A percentile compares a stretch with the other conserved stretches of the same genome.
These are phyloP conservation scores for Siniperca chuatsi DNA, from an alignment of 2,113 vertebrate genomes.

Conservation along the genomic window DNA sequence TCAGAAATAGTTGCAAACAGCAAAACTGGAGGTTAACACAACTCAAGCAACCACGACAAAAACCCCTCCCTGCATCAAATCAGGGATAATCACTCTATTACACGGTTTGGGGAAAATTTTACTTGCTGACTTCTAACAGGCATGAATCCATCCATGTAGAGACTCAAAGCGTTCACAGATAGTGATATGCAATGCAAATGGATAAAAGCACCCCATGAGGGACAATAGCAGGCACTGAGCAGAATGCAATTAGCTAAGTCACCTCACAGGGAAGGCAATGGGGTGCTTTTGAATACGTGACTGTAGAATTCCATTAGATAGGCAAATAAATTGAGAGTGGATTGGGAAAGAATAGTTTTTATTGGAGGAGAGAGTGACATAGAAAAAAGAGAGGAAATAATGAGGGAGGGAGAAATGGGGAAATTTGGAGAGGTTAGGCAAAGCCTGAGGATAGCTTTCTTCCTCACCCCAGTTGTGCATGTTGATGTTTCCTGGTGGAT, in stretches of 20 bases:
- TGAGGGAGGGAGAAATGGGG: not conserved
- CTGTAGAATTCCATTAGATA: conserved; percentile 34
- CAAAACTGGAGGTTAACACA: not conserved
- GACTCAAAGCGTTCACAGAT: not conserved
- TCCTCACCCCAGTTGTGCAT: not conserved
- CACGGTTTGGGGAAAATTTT: not conserved
- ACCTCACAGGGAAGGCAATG: conserved; percentile 42
- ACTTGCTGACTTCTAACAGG: conserved; percentile 1
- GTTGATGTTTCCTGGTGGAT: conserved; percentile 31
- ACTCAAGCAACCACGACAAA: not conserved
- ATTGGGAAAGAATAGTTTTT: not conserved
- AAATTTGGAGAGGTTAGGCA: not conserved
- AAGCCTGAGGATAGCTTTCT: not conserved
- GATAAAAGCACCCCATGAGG: conserved; percentile 17
- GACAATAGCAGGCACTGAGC: conserved; percentile 23
- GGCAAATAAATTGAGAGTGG: conserved; percentile 20
- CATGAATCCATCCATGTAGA: conserved; percentile 11
- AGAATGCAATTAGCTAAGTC: conserved; percentile 54
- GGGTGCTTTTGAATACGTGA: conserved; percentile 6
- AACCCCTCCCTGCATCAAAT: not conserved
- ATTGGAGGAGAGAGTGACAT: not conserved
- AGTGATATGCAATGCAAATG: conserved; percentile 38
- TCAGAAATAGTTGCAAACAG: conserved; percentile 9
- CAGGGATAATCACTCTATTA: conserved; percentile 9
- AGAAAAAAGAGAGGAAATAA: not conserved